Conservation (phyloP, 1,140 invertebrate species). For the Stratiolaelaps scimitus region DNA sequence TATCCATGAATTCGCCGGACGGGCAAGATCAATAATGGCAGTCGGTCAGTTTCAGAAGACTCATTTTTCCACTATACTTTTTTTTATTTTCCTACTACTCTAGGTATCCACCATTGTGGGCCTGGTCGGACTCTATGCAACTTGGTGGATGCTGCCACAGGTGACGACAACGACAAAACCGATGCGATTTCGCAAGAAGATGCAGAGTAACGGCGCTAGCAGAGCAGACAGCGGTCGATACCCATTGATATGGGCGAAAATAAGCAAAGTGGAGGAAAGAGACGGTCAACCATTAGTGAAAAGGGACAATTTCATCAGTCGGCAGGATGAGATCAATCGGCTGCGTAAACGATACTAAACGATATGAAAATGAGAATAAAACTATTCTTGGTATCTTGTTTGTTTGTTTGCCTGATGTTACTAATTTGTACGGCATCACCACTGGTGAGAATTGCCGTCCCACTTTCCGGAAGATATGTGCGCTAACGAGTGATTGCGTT, state of each 20-base stretch:
- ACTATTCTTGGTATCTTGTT: too few species aligned
- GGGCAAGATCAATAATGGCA: too few species aligned
- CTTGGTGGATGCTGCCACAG: conserved; percentile 9
- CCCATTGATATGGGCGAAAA: too few species aligned
- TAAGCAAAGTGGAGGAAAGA: neutral
- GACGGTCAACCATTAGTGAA: neutral
- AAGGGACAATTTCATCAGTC: conserved; percentile 18
- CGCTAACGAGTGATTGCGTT: too few species aligned
- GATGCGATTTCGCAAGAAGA: neutral
- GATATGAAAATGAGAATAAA: neutral
- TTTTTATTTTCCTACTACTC: too few species aligned
- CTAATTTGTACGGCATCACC: too few species aligned
- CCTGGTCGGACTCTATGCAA: neutral
- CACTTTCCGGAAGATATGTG: too few species aligned
- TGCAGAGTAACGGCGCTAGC: neutral
- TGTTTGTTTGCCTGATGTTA: too few species aligned
- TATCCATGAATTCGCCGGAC: too few species aligned
- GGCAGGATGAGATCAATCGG: neutral
- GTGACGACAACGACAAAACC: neutral
- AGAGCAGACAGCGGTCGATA: neutral
- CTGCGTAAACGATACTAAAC: conserved; percentile 8
- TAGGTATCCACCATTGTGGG: neutral
- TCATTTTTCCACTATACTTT: too few species aligned
- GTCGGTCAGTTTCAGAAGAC: too few species aligned
- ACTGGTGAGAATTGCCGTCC: too few species aligned